Evolutionary conservation across 2,113 vertebrate species (phyloP).

Genomic region (Rhea pennata): DNA sequence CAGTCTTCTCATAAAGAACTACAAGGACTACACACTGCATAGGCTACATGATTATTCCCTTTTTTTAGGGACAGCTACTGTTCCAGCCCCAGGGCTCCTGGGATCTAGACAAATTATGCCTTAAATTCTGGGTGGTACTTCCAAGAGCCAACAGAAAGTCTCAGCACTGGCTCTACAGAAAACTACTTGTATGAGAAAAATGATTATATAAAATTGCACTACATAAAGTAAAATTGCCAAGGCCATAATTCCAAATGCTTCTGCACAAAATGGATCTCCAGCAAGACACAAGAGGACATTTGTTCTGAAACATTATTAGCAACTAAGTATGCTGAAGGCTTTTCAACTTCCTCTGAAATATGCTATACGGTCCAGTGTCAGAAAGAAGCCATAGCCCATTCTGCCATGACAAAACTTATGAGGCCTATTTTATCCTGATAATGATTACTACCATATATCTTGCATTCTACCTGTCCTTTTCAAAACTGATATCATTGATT

Average conservation of each 20-base stretch:
- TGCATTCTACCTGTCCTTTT: not conserved
- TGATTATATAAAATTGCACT: not conserved
- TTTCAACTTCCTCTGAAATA: not conserved
- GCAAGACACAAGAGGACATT: not conserved
- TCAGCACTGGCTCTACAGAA: not conserved
- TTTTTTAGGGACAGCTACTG: not conserved
- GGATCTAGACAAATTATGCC: no score
- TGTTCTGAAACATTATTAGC: not conserved
- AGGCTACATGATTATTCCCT: not conserved
- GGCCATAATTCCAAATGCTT: not conserved
- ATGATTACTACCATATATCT: not conserved
- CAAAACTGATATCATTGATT: not conserved
- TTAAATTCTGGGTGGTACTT: not conserved
- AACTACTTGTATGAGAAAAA: not conserved
- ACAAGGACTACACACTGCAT: not conserved
- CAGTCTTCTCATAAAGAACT: no score
- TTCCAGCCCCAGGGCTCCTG: not conserved
- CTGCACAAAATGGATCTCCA: not conserved
- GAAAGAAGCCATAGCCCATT: not conserved
- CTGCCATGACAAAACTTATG: not conserved
- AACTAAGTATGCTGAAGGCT: not conserved
- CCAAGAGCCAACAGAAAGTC: not conserved
- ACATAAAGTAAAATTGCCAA: not conserved
- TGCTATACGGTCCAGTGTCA: not conserved
- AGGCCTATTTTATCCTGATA: not conserved